Base-by-base conservation (phyloP, 1,140 invertebrate species). In the Leptinotarsa defecta region DNA sequence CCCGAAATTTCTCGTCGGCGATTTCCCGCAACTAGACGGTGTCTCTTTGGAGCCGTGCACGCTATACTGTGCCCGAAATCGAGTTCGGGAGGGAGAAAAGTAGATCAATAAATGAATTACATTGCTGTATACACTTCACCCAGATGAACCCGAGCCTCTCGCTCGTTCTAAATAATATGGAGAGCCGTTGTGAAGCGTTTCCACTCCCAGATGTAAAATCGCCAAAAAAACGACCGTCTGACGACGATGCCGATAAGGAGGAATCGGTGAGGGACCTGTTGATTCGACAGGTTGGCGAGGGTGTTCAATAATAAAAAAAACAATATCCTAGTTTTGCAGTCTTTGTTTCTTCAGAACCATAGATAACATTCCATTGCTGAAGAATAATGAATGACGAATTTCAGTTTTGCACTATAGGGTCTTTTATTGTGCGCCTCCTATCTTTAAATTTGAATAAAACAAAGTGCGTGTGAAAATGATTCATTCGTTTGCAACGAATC, bases 61-160 rank as follows among this genome's bases (percentile, higher is more conserved):
- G n/a, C 52, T 57, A 57, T 57, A 57, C 52, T 57, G 52, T 57
- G 52, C 52, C 52, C 52, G 52, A 57, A 57, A 57, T 57, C 52
- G 52, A 57, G 52, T 57, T 34, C 65, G 24, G 65, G 65, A 68
- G 65, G 65, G 65, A 81, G 81, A 80, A 81, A 83, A 84, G 83
- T 85, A 85, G 83, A 85, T 85, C 84, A 85, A 85, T 85, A 85
- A 85, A 85, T 83, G 83, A 85, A 85, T 84, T 85, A 85, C 83
- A 85, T 83, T 84, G 79, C 76, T 75, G 70, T 78, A 79, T 76
- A 81, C 76, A 82, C 80, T 81, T 81, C 74, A 77, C 80, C 78
- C 80, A 81, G 80, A 81, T 81, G 75, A 81, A 81, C 73, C 77
- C 77, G 76, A 34, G 65, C 65, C 24, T 57, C 52, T 57, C 52